These are phyloP conservation scores for Epizoanthus illoricatus DNA, from an alignment of 92 coral and sea anemone genomes.

Conservation along the genomic window DNA sequence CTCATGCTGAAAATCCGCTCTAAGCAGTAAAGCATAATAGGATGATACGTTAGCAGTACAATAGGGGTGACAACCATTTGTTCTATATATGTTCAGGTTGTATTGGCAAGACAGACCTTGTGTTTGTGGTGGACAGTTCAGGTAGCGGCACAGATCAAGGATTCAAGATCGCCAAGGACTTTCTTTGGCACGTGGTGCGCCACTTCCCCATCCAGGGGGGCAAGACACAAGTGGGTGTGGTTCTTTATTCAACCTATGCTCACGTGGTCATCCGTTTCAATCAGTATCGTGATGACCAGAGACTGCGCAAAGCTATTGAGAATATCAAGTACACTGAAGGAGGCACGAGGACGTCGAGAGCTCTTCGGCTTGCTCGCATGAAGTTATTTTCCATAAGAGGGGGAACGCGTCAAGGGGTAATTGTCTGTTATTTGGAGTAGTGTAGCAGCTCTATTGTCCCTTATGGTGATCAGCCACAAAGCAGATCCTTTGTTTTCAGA, in stretches of 20 bases:
- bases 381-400: neutral
- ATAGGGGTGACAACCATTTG: neutral
- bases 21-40: too few relatives aligned
- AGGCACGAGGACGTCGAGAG: neutral
- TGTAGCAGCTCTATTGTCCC: too few relatives aligned
- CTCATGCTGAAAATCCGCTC: too few relatives aligned
- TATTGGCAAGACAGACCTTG: conserved; percentile 7
- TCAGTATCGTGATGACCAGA: neutral
- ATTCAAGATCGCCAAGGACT: conserved; percentile 8
- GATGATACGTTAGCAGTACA: too few relatives aligned
- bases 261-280: neutral
- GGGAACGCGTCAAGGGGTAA: neutral
- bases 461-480: too few relatives aligned
- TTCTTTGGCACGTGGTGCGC: conserved; percentile 11
- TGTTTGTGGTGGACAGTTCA: conserved; percentile 24
- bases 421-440: too few relatives aligned
- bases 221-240: conserved; percentile 7
- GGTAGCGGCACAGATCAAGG: conserved; percentile 5
- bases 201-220: neutral
- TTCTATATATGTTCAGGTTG: neutral
- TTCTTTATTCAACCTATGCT: neutral
- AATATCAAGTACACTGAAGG: neutral
- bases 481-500: too few relatives aligned
- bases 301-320: neutral
- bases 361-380: neutral